phyloP scores from a whole-genome alignment of 2,797 vertebrate genomes.

The Clarias fuscus region DNA sequence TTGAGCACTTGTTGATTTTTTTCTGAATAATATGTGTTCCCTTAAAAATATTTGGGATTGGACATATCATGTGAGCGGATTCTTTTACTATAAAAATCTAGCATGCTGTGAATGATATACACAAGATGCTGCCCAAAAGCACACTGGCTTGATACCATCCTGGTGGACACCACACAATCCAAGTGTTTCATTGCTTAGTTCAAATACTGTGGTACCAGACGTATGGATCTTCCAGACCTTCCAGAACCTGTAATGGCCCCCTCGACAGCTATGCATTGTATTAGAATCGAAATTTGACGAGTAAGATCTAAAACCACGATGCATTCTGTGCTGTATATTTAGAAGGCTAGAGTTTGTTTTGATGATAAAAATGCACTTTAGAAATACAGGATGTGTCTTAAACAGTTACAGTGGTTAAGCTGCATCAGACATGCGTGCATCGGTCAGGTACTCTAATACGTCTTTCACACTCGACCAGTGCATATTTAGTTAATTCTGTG shows the following conservation, averaged over 20 bases:
- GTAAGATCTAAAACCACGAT: neutral
- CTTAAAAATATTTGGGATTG: no score
- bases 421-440: neutral
- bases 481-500: neutral
- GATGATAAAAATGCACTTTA: neutral
- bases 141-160: no score
- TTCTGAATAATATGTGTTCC: no score
- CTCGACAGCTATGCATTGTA: no score
- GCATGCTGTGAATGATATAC: no score
- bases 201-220: no score
- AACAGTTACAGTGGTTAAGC: neutral
- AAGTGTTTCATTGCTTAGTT: neutral
- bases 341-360: neutral
- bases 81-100: no score
- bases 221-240: neutral
- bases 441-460: neutral
- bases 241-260: neutral
- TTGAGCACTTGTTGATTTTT: no score
- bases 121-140: no score
- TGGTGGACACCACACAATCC: neutral
- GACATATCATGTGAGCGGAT: no score
- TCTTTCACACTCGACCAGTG: neutral
- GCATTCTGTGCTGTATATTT: neutral
- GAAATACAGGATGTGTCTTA: conserved; percentile 1
- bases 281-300: neutral